Conservation (phyloP, 1,140 invertebrate species). For the Zaprionus nigranus region DNA sequence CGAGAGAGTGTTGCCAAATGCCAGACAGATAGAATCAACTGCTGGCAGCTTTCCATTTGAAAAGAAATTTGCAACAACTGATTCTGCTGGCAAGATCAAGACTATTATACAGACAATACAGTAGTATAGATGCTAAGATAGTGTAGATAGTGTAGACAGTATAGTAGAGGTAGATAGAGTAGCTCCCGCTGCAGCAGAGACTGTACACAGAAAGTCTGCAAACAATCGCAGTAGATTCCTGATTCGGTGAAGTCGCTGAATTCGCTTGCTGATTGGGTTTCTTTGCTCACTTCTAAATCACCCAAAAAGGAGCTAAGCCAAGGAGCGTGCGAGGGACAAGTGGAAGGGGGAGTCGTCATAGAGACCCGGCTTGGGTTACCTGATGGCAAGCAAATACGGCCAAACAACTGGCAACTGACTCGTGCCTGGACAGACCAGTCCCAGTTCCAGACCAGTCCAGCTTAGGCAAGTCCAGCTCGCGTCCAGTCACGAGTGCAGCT, state of each 20-base stretch:
- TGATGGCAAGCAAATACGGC: not conserved
- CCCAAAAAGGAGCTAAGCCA: not conserved
- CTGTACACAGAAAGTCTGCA: not conserved
- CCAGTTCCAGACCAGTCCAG: not conserved
- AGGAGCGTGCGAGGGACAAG: not conserved
- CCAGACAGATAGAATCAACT: not conserved
- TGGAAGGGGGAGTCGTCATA: not conserved
- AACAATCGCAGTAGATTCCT: not conserved
- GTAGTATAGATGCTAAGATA: too few relatives aligned
- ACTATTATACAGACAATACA: too few relatives aligned
- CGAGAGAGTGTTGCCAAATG: not conserved
- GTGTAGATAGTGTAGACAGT: too few relatives aligned
- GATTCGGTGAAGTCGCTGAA: not conserved
- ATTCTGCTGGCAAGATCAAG: not conserved
- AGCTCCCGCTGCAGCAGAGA: not conserved
- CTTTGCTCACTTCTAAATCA: not conserved
- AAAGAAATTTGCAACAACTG: not conserved
- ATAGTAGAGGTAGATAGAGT: too few relatives aligned
- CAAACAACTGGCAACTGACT: conserved; percentile 17
- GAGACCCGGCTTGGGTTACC: conserved; percentile 7
- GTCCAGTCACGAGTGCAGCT: conserved; percentile 30
- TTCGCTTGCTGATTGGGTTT: not conserved
- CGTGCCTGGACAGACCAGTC: conserved; percentile 9
- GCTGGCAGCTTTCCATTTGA: not conserved
- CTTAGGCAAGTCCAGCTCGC: conserved; percentile 7